Base-by-base conservation (phyloP, 2,113 vertebrate genomes). In the Antennarius striatus region DNA sequence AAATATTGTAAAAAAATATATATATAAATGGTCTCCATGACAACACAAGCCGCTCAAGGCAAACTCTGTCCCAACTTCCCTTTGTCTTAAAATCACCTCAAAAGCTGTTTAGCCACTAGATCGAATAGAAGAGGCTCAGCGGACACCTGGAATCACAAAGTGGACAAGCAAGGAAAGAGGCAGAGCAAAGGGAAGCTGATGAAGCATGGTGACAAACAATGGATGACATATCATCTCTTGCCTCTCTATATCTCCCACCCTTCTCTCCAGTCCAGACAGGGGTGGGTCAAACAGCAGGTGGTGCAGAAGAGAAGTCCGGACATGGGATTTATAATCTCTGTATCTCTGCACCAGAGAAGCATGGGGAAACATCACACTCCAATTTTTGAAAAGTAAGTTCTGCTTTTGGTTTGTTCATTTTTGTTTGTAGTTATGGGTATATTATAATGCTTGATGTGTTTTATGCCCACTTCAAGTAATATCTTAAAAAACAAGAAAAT, bases 201-300 rank as follows among this genome's bases (percentile, higher is more conserved):
- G 67, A 78, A 81, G 71, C 66, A 59, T 11, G 17, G 36, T 69
- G 75, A 74, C 70, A 76, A 75, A 69, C 48, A 70, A 36, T 5
- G 48, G 39, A 13, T 52, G 74, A 72, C 72, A 56, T 75, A 71
- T 68, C 68, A 57, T 28, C 55, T 66, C 68, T 54, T 55, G 71
- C 54, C 52, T 82, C 22, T 28, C 68, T 60, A 48, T 60, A 60
- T 76, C 82, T 58, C 60, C 77, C 62, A 2, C 67, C 73, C 79
- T 77, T 73, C 75, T 73, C 80, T 75, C 71, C 63, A 77, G 68
- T 80, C 53, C 59, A 77, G 73, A 75, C 77, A 85, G 81, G 85
- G 88, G 56, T 88, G 78, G 86, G 86, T 74, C 77, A 86, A 85
- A 87, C 90, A 91, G 91, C 86, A 91, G 92, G 91, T 92, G 91